Evolutionary conservation across 1,140 invertebrate genomes (phyloP).

Genomic region (Macrobrachium rosenbergii): DNA sequence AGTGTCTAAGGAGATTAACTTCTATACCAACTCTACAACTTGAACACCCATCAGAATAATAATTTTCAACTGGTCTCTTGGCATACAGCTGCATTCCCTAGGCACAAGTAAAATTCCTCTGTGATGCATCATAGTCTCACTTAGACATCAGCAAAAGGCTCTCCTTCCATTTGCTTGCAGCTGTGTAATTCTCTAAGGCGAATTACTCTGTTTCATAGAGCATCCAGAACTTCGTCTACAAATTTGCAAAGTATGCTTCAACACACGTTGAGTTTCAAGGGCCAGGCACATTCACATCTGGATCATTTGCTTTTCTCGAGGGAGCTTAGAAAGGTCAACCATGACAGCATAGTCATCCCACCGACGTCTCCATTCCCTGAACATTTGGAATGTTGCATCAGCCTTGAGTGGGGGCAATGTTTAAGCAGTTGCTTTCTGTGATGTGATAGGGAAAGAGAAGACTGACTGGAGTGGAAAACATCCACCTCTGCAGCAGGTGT

Average conservation of each 20-base stretch:
- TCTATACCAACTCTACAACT: not conserved
- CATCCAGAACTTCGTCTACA: not conserved
- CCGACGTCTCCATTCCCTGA: too few relatives aligned
- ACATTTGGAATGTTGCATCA: too few relatives aligned
- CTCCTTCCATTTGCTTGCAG: not conserved
- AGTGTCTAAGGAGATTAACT: conserved; percentile 2
- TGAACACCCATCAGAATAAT: not conserved
- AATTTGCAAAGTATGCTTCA: too few relatives aligned
- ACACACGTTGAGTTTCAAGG: not conserved
- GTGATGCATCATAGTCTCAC: not conserved
- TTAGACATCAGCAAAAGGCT: not conserved
- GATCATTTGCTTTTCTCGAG: not conserved
- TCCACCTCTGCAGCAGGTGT: too few relatives aligned
- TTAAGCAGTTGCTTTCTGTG: too few relatives aligned
- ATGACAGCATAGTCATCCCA: not conserved
- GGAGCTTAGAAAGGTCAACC: not conserved
- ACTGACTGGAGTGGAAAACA: too few relatives aligned
- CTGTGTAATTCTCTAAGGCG: not conserved
- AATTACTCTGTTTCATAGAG: not conserved
- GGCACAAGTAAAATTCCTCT: not conserved
- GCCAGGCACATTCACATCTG: not conserved
- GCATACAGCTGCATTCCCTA: not conserved
- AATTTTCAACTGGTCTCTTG: not conserved
- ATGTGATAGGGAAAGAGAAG: too few relatives aligned
- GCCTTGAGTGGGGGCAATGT: too few relatives aligned